Percentiles rank a stretch among this genome's conserved stretches.
phyloP scores from a whole-genome alignment of 2,888 invertebrate species.

The Heliconius hortense region DNA sequence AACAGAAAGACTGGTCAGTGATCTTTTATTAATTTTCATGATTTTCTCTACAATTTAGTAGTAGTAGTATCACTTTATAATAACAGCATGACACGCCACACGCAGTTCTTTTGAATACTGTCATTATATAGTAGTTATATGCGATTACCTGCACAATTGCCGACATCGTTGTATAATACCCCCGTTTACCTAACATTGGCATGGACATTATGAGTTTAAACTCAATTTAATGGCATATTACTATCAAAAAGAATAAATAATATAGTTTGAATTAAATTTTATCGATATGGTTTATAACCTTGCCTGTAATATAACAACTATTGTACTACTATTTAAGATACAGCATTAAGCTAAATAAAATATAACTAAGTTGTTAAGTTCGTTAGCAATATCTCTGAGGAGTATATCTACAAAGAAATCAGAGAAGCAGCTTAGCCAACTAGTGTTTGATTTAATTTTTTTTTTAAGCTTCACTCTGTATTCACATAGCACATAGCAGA shows the following conservation, averaged over 20 bases:
- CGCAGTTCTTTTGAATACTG: slow-evolving; percentile 1
- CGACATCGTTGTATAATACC: not conserved
- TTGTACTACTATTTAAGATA: too few species aligned
- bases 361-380: too few species aligned
- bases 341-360: too few species aligned
- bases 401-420: too few species aligned
- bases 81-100: not conserved
- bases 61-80: not conserved
- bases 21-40: not conserved
- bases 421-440: too few species aligned
- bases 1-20: too few species aligned
- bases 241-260: not conserved
- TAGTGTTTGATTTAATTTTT: too few species aligned
- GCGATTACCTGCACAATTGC: slow-evolving; percentile 10
- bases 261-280: not conserved
- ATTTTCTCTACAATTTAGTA: not conserved
- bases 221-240: slow-evolving; percentile 9
- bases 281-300: too few species aligned
- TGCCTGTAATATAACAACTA: too few species aligned
- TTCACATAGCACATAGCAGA: too few species aligned
- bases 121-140: slow-evolving; percentile 10
- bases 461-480: too few species aligned
- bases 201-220: not conserved
- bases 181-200: not conserved
- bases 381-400: too few species aligned